A percentile compares a stretch with the other conserved stretches of the same genome.
Conservation (phyloP, 2,113 vertebrate genomes). For the Calidris pygmaea region DNA sequence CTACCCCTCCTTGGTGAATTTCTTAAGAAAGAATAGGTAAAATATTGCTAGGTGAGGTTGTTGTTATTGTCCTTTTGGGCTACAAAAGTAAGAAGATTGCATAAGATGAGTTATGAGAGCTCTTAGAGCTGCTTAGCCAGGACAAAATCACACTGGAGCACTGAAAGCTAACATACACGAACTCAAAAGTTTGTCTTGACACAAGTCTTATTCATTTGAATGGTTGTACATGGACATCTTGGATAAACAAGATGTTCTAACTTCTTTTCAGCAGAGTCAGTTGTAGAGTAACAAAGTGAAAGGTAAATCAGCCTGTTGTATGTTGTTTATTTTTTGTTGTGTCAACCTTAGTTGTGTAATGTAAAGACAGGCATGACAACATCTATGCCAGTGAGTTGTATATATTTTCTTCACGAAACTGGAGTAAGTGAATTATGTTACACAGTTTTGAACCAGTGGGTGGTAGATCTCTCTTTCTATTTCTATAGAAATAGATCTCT, state of each 20-base stretch:
- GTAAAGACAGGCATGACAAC: background rate
- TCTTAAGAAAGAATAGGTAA: background rate
- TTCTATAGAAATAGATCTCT: background rate
- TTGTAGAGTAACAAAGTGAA: background rate
- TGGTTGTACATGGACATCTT: background rate
- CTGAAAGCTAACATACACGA: background rate
- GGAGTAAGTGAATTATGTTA: background rate
- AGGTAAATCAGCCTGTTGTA: background rate
- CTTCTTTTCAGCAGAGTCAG: background rate
- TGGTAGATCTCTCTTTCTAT: background rate
- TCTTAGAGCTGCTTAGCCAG: background rate
- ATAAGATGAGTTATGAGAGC: background rate
- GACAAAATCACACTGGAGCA: background rate
- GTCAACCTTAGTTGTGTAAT: background rate
- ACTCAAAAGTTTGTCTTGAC: background rate
- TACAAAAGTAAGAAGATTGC: background rate
- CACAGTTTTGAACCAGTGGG: accelerated
- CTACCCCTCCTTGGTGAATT: background rate
- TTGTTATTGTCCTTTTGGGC: background rate
- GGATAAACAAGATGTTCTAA: background rate
- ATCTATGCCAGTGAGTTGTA: background rate
- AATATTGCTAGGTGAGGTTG: background rate
- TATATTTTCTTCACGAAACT: background rate
- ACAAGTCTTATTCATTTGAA: background rate
- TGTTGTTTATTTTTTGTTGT: background rate